Conservation (phyloP, 2,797 vertebrate genomes). For the Cynopterus sphinx region DNA sequence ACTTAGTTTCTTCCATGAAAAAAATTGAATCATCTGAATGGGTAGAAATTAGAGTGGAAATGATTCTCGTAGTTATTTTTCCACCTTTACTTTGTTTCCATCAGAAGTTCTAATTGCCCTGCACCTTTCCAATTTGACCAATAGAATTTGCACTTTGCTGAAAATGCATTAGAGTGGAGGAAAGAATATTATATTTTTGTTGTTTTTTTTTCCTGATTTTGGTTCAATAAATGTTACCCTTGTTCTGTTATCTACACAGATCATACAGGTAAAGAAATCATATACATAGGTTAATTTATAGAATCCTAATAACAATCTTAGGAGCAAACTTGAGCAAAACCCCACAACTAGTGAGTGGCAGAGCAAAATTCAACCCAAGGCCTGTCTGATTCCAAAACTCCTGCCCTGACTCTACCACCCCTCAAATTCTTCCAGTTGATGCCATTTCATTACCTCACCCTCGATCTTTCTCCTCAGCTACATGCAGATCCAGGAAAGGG, state of each 20-base stretch:
- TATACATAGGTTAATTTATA: not conserved
- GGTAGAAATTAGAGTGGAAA: not conserved
- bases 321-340: not conserved
- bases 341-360: not conserved
- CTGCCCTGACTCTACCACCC: accelerated
- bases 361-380: not conserved
- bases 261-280: not conserved
- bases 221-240: not conserved
- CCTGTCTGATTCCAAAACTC: not conserved
- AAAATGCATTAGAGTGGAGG: not conserved
- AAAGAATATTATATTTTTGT: not conserved
- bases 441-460: not conserved
- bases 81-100: not conserved
- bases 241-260: not conserved
- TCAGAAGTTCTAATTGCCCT: not conserved
- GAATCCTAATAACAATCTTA: not conserved
- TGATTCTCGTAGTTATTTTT: not conserved
- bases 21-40: not conserved
- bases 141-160: not conserved
- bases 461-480: not conserved
- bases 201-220: not conserved
- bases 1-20: not conserved
- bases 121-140: not conserved
- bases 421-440: not conserved
- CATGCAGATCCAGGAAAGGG: not conserved